Conservation (phyloP, 2,797 vertebrate genomes). For the Labeo calbasu region DNA sequence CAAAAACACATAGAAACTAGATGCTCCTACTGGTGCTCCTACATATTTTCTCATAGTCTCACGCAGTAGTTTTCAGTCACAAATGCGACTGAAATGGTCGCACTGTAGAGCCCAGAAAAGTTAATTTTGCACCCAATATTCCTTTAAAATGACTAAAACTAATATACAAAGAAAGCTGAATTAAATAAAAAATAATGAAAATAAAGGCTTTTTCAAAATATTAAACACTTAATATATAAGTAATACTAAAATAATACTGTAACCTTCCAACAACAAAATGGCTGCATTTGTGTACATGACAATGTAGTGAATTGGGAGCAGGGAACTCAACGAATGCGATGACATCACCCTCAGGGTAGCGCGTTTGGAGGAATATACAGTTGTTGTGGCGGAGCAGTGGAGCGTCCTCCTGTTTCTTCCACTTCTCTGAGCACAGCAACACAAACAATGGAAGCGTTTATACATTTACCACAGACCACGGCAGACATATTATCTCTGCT, state of each 20-base stretch:
- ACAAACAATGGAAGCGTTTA: conserved; percentile 55
- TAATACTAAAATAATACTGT: not conserved
- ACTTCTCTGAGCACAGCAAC: conserved; percentile 48
- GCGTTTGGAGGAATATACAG: conserved; percentile 32
- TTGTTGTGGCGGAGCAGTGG: conserved; percentile 46
- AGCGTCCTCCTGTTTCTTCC: conserved; percentile 49
- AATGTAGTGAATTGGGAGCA: not conserved
- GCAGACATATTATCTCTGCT: conserved; percentile 38
- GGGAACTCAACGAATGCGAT: not conserved
- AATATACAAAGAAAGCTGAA: not conserved
- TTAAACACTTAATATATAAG: not conserved
- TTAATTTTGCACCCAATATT: too few relatives aligned
- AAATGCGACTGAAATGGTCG: too few relatives aligned
- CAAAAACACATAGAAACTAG: too few relatives aligned
- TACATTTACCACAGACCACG: conserved; percentile 52
- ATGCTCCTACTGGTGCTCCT: too few relatives aligned
- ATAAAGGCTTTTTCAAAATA: not conserved
- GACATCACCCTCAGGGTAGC: conserved; percentile 31
- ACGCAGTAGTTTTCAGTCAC: too few relatives aligned
- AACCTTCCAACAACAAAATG: conserved; percentile 11
- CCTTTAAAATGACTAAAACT: not conserved
- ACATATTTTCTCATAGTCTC: too few relatives aligned
- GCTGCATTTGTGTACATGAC: conserved; percentile 9
- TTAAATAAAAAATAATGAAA: not conserved
- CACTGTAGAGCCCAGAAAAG: too few relatives aligned